Evolutionary conservation across 2,113 vertebrate species (phyloP).

Genomic region (Mugil cephalus): DNA sequence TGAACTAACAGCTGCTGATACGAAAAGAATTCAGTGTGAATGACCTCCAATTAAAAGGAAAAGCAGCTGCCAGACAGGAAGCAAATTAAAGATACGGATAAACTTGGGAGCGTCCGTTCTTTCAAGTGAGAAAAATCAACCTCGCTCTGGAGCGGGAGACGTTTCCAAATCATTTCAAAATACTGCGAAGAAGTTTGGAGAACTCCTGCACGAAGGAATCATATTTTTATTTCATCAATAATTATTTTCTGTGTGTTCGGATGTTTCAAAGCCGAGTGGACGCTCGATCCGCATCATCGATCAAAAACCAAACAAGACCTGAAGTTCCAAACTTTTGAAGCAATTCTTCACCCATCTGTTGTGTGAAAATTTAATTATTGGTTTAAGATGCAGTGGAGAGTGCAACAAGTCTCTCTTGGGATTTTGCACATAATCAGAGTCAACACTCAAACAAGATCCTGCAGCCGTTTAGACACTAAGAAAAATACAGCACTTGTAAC

Average conservation of each 20-base stretch:
- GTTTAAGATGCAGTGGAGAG: no score
- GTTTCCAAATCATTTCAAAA: background rate
- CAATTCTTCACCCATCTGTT: no score
- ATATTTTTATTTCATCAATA: no score
- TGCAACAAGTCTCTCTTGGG: background rate
- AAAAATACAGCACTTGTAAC: background rate
- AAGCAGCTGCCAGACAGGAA: background rate
- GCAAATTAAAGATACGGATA: background rate
- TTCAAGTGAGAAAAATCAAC: background rate
- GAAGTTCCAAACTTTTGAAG: background rate
- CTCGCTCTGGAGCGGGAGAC: background rate
- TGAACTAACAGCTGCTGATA: constrained; percentile 1
- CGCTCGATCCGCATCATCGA: background rate
- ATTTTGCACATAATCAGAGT: constrained; percentile 1
- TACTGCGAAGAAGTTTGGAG: background rate
- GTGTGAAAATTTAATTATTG: no score
- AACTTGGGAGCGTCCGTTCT: background rate
- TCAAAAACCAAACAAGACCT: background rate
- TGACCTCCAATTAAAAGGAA: background rate
- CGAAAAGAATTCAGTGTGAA: background rate
- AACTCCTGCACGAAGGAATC: no score
- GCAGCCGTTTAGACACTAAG: background rate
- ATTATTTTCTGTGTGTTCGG: no score
- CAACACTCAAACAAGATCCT: background rate
- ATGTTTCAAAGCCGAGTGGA: background rate